These are phyloP conservation scores for Mamestra configurata DNA, from an alignment of 1,140 invertebrate species.

Conservation along the genomic window DNA sequence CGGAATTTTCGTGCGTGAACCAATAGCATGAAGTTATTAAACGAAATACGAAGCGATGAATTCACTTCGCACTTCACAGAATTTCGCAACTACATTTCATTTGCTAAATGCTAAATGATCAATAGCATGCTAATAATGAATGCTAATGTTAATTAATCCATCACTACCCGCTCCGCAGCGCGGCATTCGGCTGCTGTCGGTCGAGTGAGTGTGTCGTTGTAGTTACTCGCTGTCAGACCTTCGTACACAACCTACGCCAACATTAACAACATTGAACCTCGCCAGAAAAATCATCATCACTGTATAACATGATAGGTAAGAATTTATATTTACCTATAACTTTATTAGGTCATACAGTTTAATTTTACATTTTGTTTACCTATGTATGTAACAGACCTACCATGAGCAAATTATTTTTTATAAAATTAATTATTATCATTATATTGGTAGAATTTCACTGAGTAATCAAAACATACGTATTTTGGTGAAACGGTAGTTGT, in stretches of 20 bases:
- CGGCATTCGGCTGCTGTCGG: constrained; percentile 69
- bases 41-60: too few relatives aligned
- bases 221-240: constrained; percentile 52
- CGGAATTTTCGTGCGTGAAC: too few relatives aligned
- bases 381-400: too few relatives aligned
- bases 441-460: too few relatives aligned
- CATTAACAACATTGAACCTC: constrained; percentile 79
- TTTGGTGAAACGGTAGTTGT: too few relatives aligned
- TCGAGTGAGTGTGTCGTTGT: constrained; percentile 63
- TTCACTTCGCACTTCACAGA: too few relatives aligned
- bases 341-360: not conserved
- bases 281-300: constrained; percentile 72
- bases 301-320: constrained; percentile 82
- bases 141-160: too few relatives aligned
- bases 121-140: too few relatives aligned
- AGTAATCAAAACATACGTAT: too few relatives aligned
- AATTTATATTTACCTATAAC: constrained; percentile 29
- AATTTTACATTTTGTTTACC: not conserved
- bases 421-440: not conserved
- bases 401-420: not conserved
- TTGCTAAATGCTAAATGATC: too few relatives aligned
- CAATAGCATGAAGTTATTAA: too few relatives aligned
- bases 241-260: constrained; percentile 80
- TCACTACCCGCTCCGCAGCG: constrained; percentile 21
- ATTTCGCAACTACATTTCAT: too few relatives aligned